Evolutionary conservation across 2,113 vertebrate genomes (phyloP), one percentile per base, ranked within the genome.

Genomic region (Rhizomys pruinosus): DNA sequence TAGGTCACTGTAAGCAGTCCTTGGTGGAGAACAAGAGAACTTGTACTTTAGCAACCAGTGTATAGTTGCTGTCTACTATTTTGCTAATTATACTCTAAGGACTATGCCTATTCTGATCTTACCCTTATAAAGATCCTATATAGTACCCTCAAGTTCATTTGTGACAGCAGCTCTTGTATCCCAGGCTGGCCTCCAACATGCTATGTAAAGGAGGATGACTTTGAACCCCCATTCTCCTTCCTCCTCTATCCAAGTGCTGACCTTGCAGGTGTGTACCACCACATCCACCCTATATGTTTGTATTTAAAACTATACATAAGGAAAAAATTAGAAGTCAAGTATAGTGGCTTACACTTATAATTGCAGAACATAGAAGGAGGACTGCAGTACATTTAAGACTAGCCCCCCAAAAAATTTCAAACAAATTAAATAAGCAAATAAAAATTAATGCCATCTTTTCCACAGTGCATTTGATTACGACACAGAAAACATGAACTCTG

Each of bases 401-500:
- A 69, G 44, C 66, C 44, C 22, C 42, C 34, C 39, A 32, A 29
- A 63, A 32, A 57, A 23, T 27, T 1, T 17, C 3, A n/a, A 13
- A 52, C 16, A 77, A 78, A 78, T 47, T 29, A 76, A 52, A 32
- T 44, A 68, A 68, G 22, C 25, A 57, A 71, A 34, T 84, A 81
- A 90, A 91, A 87, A 74, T 66, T 66, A 82, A 5, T 79, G 5
- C 71, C 74, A 15, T 92, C 74, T 94, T 90, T 96, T 96, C 95
- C 80, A 34, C 98, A 99, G 99, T 98, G 99, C 99, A 96, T 99
- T 99, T 97, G 99, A 99, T 97, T 99, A 99, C 47, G 99, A 99
- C 98, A 99, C 99, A 39, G 99, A 99, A 98, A 99, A 99, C 95
- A 99, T 99, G 99, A 99, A 99, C 98, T 99, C 99, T 9, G 99